Conservation (phyloP, 2,113 vertebrate species). For the Perognathus longimembris region DNA sequence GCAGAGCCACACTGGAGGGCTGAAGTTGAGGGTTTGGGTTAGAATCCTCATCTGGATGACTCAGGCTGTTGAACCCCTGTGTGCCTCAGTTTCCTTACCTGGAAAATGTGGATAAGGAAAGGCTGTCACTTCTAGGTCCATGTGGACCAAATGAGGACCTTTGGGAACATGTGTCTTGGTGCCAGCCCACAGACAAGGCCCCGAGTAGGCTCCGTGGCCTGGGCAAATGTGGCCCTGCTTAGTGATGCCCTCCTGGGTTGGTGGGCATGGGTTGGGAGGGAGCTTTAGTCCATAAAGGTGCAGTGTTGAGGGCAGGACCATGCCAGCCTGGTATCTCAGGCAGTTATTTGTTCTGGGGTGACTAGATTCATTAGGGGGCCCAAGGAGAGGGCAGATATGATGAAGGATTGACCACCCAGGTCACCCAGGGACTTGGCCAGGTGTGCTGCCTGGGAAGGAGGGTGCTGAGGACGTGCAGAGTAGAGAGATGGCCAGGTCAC, state of each 20-base stretch:
- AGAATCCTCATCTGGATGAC: background rate
- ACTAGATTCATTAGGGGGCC: background rate
- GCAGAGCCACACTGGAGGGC: background rate
- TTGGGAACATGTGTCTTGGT: background rate
- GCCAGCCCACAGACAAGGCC: background rate
- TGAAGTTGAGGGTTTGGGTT: background rate
- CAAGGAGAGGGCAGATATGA: background rate
- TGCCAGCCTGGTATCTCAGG: background rate
- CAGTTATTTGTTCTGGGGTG: background rate
- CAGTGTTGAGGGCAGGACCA: background rate
- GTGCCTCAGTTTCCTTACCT: background rate
- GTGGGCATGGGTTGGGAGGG: too few relatives aligned
- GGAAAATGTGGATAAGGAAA: background rate
- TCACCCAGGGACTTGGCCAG: background rate
- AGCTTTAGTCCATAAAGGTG: background rate
- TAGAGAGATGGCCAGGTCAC: background rate
- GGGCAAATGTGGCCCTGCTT: background rate
- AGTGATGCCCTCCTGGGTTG: background rate
- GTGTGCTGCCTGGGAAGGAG: background rate
- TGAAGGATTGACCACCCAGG: background rate
- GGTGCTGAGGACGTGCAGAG: background rate
- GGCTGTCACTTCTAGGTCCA: background rate
- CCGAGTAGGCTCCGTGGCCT: background rate
- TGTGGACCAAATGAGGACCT: background rate
- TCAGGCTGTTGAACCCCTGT: background rate